Evolutionary conservation across 2,888 invertebrate species (phyloP), one percentile per base, ranked within the genome.

Genomic region (Siphonodentalium dalli): DNA sequence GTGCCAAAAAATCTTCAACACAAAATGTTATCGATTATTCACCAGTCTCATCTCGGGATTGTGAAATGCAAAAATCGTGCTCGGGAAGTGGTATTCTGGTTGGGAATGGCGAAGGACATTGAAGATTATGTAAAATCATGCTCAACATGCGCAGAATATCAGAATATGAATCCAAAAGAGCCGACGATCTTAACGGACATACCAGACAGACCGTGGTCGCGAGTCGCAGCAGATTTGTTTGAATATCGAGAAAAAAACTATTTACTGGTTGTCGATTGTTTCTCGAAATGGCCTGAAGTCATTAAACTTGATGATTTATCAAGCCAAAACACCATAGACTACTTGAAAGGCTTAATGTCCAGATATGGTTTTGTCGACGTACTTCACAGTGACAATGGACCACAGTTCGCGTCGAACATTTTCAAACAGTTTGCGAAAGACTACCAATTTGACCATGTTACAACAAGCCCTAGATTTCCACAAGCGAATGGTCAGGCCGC

Each of bases 231-330:
- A n/a, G 37, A 54, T 29, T 26, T 42, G 21, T 54, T 42, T 23
- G 26, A 54, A 11, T 38, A 38, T 5, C 26, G 33, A 18, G 24
- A 20, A 29, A 43, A 43, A 20, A 7, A 47, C 29, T 47, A 48
- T n/a, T 20, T 53, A 15, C 18, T 49, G 2, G 26, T 38, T 4
- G 41, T 48, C 5, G 43, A 54, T 27, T 39, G 35, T 29, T 54
- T 44, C 26, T 54, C 48, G 6, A 54, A 54, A 41, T 58, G 58
- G 58, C 45, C 58, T 13, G 57, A 47, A 43, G 18, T 53, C 2
- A 35, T 24, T 1, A 55, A 50, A n/a, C 40, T 50, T 2, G 44
- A 50, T 20, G 35, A 50, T 18, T n/a, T 55, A 23, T 43, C 48
- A 29, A 38, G 40, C 31, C 28, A 39, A 2, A 24, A 42, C 28